These are phyloP conservation scores for Agrochola circellaris DNA, from an alignment of 2,888 invertebrate species.

Conservation along the genomic window DNA sequence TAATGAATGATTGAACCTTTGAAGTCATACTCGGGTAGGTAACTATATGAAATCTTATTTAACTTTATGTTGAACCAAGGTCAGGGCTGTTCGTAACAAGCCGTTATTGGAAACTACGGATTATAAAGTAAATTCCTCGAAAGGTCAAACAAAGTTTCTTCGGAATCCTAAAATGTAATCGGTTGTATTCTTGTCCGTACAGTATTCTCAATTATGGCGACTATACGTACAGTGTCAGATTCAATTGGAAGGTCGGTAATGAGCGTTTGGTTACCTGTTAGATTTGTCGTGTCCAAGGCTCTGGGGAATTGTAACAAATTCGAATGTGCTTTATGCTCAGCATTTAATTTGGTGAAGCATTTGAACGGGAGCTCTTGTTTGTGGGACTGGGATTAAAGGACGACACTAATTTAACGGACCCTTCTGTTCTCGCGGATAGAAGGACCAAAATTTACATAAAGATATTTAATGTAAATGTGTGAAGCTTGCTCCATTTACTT, in stretches of 20 bases:
- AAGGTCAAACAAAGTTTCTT: background rate
- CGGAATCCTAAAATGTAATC: accelerated
- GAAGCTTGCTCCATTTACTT: conserved; percentile 18
- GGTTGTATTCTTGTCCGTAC: conserved; percentile 19
- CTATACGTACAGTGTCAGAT: conserved; percentile 62
- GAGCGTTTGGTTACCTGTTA: conserved; percentile 64
- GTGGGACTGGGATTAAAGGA: conserved; percentile 24
- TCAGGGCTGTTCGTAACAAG: background rate
- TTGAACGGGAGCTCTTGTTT: conserved; percentile 56
- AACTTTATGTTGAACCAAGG: background rate
- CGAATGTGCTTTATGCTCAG: conserved; percentile 60
- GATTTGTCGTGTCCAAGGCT: conserved; percentile 68
- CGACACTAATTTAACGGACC: conserved; percentile 40
- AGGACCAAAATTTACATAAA: conserved; percentile 33
- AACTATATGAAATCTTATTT: background rate
- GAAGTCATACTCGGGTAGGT: background rate
- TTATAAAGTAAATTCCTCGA: background rate
- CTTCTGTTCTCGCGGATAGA: conserved; percentile 26
- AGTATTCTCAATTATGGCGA: conserved; percentile 33
- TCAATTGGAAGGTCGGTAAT: conserved; percentile 69
- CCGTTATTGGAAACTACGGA: background rate
- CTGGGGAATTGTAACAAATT: conserved; percentile 60
- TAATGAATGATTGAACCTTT: background rate
- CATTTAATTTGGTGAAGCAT: conserved; percentile 58
- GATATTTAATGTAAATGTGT: conserved; percentile 6